Evolutionary conservation across 2,888 invertebrate genomes (phyloP).

Genomic region (Sesamia inferens): DNA sequence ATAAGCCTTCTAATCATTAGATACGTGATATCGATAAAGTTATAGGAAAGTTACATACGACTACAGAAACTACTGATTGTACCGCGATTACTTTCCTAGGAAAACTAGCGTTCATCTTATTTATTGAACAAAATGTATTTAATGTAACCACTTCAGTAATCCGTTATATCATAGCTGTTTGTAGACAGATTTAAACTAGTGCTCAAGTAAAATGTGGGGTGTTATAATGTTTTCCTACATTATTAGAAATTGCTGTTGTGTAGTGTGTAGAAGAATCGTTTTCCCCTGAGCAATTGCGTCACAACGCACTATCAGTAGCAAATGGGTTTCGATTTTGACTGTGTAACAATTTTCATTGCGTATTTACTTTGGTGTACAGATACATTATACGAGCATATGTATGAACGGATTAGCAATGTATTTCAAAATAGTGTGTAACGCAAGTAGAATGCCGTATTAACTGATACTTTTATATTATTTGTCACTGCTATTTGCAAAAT

Average conservation of each 20-base stretch:
- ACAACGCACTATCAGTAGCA: too few species aligned
- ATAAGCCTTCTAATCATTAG: constrained; percentile 35
- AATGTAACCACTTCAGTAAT: constrained; percentile 28
- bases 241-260: constrained; percentile 35
- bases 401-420: background rate
- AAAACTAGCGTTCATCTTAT: constrained; percentile 41
- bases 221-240: constrained; percentile 39
- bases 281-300: too few species aligned
- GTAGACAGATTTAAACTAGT: constrained; percentile 31
- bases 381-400: background rate
- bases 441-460: background rate
- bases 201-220: constrained; percentile 10
- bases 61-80: constrained; percentile 13
- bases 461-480: background rate
- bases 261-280: background rate
- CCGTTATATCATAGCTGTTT: constrained; percentile 29
- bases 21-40: constrained; percentile 42
- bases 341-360: background rate
- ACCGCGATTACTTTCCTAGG: constrained; percentile 30
- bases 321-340: background rate
- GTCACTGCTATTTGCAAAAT: background rate
- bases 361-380: background rate
- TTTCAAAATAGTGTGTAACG: background rate
- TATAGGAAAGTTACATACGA: constrained; percentile 36
- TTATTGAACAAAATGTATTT: constrained; percentile 35